Base-by-base conservation (phyloP, 2,888 invertebrate genomes). In the Drosophila monieri region DNA sequence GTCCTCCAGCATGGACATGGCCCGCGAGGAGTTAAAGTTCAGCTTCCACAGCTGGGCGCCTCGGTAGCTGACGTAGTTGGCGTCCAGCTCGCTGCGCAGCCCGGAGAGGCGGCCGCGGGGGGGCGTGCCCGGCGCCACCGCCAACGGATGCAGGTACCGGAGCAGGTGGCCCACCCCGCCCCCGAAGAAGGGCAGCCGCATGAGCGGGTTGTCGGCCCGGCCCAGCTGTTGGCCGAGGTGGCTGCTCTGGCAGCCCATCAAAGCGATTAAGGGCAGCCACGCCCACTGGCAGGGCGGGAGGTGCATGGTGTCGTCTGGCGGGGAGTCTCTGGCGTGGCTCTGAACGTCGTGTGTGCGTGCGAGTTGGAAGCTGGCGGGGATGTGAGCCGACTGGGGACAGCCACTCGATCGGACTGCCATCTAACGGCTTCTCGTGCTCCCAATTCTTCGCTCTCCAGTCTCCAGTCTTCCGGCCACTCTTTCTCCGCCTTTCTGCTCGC, bases 141-240 rank as follows among this genome's bases (percentile, higher is more conserved):
- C 70, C 43, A 79, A 69, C 3, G 89, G 90, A 1, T 85, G 78
- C 43, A 90, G 69, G 18, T 79, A 76, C 2, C 88, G 85, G 51
- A 90, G 52, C 39, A 90, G 73, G 52, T 80, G 88, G 1, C 88
- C 85, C 30, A 90, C 80, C 0, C 90, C 80, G 21, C 83, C 85
- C 30, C 89, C 85, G 54, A 89, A 88, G 59, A 89, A 88, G 3
- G 89, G 90, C 12, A 89, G 35, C 46, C 76, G 76, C 18, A 87
- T 86, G 3, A 80, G 77, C 18, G 90, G 86, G 18, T 91, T 92
- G 27, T 91, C 92, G 39, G 93, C 93, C 68, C 92, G 91, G 9
- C 69, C 66, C 25, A 56, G 25, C 8, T 67, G n/a, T n/a, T n/a
- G n/a, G n/a, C n/a, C 48, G 43, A 12, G 21, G 37, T 49, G 3